Evolutionary conservation across 2,113 vertebrate genomes (phyloP).

Genomic region (Callocephalon fimbriatum): DNA sequence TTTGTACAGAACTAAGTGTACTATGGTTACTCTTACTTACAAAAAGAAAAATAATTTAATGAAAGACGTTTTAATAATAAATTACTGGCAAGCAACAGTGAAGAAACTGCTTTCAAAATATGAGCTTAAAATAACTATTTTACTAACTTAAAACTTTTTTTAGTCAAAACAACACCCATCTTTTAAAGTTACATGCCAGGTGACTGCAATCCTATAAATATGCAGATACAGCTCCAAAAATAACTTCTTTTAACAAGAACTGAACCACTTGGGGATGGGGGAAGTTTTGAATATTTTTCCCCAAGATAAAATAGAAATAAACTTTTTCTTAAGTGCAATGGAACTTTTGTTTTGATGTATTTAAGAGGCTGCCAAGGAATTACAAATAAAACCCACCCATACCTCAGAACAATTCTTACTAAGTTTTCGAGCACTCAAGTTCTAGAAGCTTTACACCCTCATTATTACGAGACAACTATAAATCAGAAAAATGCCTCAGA

Average conservation of each 20-base stretch:
- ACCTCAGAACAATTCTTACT: not conserved
- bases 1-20: not conserved
- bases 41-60: rapidly evolving
- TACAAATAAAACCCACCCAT: not conserved
- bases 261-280: rapidly evolving
- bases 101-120: not conserved
- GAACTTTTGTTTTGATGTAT: not conserved
- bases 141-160: not conserved
- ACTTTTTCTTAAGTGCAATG: not conserved
- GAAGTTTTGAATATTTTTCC: not conserved
- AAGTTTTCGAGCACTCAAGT: not conserved
- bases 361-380: not conserved
- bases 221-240: not conserved
- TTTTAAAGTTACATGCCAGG: not conserved
- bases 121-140: not conserved
- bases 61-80: not conserved
- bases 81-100: not conserved
- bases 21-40: not conserved
- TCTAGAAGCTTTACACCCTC: not conserved
- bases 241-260: not conserved
- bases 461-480: not conserved
- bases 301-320: not conserved
- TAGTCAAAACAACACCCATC: not conserved
- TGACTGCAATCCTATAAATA: not conserved
- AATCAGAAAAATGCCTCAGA: not conserved